A percentile compares a stretch with the other conserved stretches of the same genome.
Conservation (phyloP, 2,888 invertebrate genomes). For the Erebia ligea region DNA sequence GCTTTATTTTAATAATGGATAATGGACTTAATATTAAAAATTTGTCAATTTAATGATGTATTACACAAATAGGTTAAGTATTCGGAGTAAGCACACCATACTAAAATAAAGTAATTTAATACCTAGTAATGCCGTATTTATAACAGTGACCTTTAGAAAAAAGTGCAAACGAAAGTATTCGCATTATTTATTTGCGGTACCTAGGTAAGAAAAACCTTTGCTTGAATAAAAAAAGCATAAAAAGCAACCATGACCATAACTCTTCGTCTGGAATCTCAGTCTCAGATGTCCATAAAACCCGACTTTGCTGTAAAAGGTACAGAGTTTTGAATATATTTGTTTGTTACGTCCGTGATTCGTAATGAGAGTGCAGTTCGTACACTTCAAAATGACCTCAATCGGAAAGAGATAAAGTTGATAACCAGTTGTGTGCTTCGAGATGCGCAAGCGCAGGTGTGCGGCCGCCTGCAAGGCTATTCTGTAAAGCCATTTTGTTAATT, state of each 20-base stretch:
- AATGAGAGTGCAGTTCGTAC: constrained; percentile 62
- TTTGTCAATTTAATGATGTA: too few relatives aligned
- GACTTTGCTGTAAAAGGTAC: constrained; percentile 74
- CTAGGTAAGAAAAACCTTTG: background rate
- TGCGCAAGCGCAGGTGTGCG: constrained; percentile 79
- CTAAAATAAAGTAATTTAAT: background rate
- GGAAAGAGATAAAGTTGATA: constrained; percentile 37
- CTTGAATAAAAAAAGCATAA: constrained; percentile 49
- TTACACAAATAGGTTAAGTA: too few relatives aligned
- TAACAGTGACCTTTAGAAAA: background rate
- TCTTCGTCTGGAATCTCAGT: constrained; percentile 62
- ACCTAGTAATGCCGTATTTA: background rate
- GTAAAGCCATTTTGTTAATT: too few relatives aligned
- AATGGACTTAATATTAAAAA: too few relatives aligned
- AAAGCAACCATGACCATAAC: constrained; percentile 57
- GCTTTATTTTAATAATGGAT: too few relatives aligned
- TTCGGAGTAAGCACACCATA: too few relatives aligned
- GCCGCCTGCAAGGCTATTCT: constrained; percentile 57
- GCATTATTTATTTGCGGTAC: background rate
- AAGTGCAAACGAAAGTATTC: background rate
- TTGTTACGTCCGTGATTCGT: constrained; percentile 80
- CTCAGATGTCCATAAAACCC: constrained; percentile 68
- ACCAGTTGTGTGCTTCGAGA: constrained; percentile 53
- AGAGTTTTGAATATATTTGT: constrained; percentile 79
- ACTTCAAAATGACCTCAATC: constrained; percentile 41